Percentiles rank a stretch among this genome's conserved stretches.
These are phyloP conservation scores for Pherbina coryleti DNA, from an alignment of 2,888 invertebrate genomes.

Conservation along the genomic window DNA sequence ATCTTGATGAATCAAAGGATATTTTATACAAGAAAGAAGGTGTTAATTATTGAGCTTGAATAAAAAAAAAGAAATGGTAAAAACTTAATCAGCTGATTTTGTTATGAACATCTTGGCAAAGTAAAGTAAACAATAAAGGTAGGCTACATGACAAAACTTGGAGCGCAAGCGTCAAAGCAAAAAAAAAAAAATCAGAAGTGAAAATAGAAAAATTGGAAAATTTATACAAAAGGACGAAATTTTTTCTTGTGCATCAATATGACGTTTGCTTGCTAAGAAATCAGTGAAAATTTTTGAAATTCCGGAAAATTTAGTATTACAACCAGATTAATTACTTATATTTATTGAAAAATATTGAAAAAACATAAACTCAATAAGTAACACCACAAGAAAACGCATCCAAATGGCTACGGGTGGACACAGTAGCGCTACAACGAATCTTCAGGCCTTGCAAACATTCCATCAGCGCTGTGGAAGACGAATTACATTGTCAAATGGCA, in stretches of 20 bases:
- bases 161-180: neutral
- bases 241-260: constrained; percentile 22
- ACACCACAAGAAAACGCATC: neutral
- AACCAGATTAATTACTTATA: neutral
- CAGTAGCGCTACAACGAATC: constrained; percentile 38
- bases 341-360: neutral
- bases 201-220: constrained; percentile 20
- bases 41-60: too few species aligned
- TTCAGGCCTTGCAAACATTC: constrained; percentile 70
- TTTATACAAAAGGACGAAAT: constrained; percentile 14
- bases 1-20: too few species aligned
- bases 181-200: constrained; percentile 1
- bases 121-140: constrained; percentile 23
- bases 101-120: neutral
- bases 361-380: neutral
- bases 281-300: constrained; percentile 13
- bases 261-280: neutral
- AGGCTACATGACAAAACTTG: neutral
- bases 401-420: constrained; percentile 29
- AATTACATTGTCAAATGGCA: constrained; percentile 85
- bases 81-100: neutral
- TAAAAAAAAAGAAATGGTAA: neutral
- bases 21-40: too few species aligned
- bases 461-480: constrained; percentile 87
- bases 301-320: neutral